Evolutionary conservation across 2,797 vertebrate species (phyloP).

Genomic region (Lepus oiostolus): DNA sequence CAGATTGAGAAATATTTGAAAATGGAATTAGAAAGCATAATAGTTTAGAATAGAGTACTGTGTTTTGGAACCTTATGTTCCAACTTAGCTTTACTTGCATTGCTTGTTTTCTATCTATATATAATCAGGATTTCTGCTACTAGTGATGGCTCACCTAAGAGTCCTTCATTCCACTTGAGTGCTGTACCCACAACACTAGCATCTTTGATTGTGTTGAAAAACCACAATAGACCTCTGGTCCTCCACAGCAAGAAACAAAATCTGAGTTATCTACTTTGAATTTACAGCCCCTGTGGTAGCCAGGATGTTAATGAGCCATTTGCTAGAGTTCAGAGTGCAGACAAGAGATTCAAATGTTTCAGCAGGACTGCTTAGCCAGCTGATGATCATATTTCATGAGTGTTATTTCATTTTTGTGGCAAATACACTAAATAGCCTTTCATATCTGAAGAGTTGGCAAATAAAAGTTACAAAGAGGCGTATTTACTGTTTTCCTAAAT

Average conservation of each 20-base stretch:
- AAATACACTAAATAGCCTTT: conserved; percentile 67
- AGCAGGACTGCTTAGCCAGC: conserved; percentile 59
- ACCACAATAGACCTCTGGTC: conserved; percentile 2
- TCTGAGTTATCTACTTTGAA: conserved; percentile 43
- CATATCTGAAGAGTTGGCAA: conserved; percentile 53
- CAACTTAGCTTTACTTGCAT: conserved; percentile 49
- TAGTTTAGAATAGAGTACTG: conserved; percentile 32
- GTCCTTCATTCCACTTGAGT: conserved; percentile 49
- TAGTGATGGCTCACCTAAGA: conserved; percentile 61
- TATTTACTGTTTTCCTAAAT: conserved; percentile 72
- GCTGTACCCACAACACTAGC: conserved; percentile 34
- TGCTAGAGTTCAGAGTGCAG: conserved; percentile 47
- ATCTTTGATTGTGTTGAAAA: conserved; percentile 45
- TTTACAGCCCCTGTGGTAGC: background rate
- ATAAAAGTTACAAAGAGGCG: conserved; percentile 58
- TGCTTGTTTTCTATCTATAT: conserved; percentile 67
- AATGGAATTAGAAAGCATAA: conserved; percentile 49
- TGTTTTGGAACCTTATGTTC: conserved; percentile 56
- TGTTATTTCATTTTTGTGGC: conserved; percentile 57
- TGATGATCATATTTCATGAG: conserved; percentile 58
- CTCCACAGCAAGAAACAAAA: conserved; percentile 50
- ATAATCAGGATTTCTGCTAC: conserved; percentile 46
- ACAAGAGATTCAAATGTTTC: conserved; percentile 54
- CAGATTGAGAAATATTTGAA: conserved; percentile 51
- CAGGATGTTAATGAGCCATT: conserved; percentile 6